phyloP scores from a whole-genome alignment of 2,888 invertebrate genomes.

The Himalopsyche kuldschensis region DNA sequence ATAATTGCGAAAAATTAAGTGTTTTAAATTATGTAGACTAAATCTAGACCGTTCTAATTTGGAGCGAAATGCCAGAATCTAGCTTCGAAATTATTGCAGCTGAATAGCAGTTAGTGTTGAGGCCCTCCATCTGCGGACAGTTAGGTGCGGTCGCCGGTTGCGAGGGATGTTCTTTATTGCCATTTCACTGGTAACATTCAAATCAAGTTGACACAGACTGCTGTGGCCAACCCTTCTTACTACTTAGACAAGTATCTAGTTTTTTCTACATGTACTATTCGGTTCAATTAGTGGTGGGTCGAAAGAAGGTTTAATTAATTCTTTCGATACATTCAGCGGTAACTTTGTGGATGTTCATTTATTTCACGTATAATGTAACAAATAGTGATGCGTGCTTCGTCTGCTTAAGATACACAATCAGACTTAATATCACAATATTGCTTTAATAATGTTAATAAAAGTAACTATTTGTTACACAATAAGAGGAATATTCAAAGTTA shows the following conservation, averaged over 20 bases:
- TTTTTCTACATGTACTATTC: not conserved
- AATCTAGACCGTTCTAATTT: not conserved
- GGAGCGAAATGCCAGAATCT: not conserved
- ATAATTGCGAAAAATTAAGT: no score
- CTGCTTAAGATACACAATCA: no score
- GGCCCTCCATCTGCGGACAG: not conserved
- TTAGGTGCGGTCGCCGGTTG: not conserved
- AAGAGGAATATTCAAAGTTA: no score
- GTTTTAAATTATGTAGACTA: not conserved
- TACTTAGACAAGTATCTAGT: not conserved
- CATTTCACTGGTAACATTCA: not conserved
- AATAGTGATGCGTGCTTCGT: no score
- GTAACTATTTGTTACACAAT: no score
- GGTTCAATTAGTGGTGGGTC: not conserved
- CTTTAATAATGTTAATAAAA: no score
- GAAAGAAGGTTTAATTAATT: not conserved
- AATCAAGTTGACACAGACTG: not conserved
- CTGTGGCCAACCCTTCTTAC: not conserved
- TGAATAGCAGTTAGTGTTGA: not conserved
- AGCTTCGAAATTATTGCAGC: not conserved
- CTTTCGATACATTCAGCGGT: no score
- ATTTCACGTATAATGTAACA: no score
- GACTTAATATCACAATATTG: no score
- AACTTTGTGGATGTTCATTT: no score
- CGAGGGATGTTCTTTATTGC: not conserved